phyloP scores from a whole-genome alignment of 2,797 vertebrate species.

The Phyllotis vaccarum region DNA sequence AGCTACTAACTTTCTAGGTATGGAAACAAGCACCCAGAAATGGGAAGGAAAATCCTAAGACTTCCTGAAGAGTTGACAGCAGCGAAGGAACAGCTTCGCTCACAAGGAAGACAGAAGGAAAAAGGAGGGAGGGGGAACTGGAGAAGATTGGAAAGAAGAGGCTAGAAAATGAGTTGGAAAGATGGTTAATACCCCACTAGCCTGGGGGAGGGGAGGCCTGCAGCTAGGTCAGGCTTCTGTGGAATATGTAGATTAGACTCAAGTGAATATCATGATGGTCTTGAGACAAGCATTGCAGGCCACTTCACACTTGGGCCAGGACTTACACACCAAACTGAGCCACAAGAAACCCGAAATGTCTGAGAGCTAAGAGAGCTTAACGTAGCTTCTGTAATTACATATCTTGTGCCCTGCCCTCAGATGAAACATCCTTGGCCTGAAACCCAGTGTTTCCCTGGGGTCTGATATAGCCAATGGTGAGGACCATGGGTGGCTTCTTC shows the following conservation, averaged over 20 bases:
- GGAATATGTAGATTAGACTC: neutral
- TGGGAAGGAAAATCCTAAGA: neutral
- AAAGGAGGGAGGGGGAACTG: neutral
- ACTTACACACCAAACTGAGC: neutral
- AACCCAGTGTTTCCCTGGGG: neutral
- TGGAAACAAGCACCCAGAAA: neutral
- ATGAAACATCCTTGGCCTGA: neutral
- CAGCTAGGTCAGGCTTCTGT: neutral
- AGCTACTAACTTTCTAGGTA: neutral
- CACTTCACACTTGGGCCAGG: neutral
- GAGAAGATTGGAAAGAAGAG: no score
- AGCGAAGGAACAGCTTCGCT: neutral
- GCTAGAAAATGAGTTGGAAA: neutral
- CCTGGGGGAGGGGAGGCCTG: neutral
- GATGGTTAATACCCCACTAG: neutral
- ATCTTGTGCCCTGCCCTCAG: neutral
- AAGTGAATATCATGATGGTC: neutral
- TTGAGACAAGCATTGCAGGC: neutral
- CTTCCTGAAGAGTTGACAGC: neutral
- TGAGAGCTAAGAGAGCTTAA: neutral
- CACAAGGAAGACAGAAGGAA: neutral
- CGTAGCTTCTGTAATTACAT: neutral
- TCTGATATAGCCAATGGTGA: neutral
- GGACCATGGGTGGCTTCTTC: neutral
- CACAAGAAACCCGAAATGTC: neutral